These are phyloP conservation scores for Tenebrosternarchus preto DNA, from an alignment of 2,113 vertebrate species.

Conservation along the genomic window DNA sequence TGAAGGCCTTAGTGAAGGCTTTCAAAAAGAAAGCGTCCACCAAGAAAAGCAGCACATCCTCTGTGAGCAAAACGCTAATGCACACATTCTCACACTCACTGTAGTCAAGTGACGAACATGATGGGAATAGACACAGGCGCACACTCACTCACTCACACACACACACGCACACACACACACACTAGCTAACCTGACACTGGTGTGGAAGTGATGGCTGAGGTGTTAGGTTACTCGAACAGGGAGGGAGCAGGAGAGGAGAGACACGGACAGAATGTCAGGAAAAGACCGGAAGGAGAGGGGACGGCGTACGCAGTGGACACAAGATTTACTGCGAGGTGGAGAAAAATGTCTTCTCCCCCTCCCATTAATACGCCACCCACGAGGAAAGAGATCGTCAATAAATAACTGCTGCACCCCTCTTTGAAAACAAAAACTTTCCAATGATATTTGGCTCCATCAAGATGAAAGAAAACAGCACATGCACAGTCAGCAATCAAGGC, in stretches of 20 bases:
- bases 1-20: background rate
- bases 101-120: no score
- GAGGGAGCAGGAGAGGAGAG: constrained; percentile 15
- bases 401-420: constrained; percentile 42
- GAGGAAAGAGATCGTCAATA: constrained; percentile 43
- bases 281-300: constrained; percentile 56
- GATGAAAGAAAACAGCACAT: constrained; percentile 50
- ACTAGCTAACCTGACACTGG: constrained; percentile 48
- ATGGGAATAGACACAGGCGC: no score
- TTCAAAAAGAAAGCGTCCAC: no score
- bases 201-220: constrained; percentile 39
- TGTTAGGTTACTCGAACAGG: constrained; percentile 44
- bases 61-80: no score
- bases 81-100: no score
- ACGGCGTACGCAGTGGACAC: constrained; percentile 30
- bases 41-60: no score
- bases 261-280: constrained; percentile 47
- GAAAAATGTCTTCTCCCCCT: constrained; percentile 19
- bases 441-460: constrained; percentile 45
- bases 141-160: no score
- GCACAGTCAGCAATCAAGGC: constrained; percentile 48
- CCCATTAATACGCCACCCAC: constrained; percentile 49
- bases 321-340: constrained; percentile 47
- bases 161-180: no score
- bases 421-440: constrained; percentile 53